phyloP scores from a whole-genome alignment of 1,140 invertebrate species.

The Mizuhopecten yessoensis region DNA sequence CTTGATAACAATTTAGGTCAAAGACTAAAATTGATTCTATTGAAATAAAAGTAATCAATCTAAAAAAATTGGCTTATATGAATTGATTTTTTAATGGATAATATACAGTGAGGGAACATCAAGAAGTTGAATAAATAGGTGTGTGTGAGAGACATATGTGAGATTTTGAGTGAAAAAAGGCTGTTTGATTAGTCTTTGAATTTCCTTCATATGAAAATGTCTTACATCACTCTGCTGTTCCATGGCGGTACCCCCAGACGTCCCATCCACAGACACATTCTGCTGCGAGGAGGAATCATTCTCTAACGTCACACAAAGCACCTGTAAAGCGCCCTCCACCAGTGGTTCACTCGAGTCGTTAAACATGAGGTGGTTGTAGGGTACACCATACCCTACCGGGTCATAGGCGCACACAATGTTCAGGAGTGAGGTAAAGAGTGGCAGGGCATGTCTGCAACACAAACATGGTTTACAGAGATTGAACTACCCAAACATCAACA shows the following conservation, averaged over 20 bases:
- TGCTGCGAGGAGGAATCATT: slow-evolving; percentile 86
- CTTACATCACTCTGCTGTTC: slow-evolving; percentile 76
- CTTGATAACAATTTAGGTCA: too few relatives aligned
- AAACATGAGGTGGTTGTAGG: slow-evolving; percentile 99
- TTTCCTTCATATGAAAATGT: too few relatives aligned
- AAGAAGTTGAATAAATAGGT: too few relatives aligned
- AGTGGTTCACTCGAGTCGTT: slow-evolving; percentile 96
- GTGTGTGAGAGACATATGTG: too few relatives aligned
- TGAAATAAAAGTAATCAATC: too few relatives aligned
- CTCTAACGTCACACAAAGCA: slow-evolving; percentile 96
- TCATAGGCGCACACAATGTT: slow-evolving; percentile 99
- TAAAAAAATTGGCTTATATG: too few relatives aligned
- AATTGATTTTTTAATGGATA: too few relatives aligned
- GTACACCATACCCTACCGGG: slow-evolving; percentile 97
- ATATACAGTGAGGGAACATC: too few relatives aligned
- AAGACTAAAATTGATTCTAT: too few relatives aligned
- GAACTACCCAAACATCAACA: slow-evolving; percentile 50
- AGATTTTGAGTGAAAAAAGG: too few relatives aligned
- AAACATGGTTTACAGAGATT: slow-evolving; percentile 36
- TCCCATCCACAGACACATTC: slow-evolving; percentile 79
- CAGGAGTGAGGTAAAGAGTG: slow-evolving; percentile 98
- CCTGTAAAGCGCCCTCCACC: slow-evolving; percentile 97
- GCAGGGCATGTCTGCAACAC: slow-evolving; percentile 91
- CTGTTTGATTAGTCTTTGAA: too few relatives aligned
- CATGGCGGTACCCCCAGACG: slow-evolving; percentile 79